Percentiles rank a stretch among this genome's conserved stretches.
Evolutionary conservation across 2,113 vertebrate species (phyloP).

Genomic region (Puffinus mauretanicus): DNA sequence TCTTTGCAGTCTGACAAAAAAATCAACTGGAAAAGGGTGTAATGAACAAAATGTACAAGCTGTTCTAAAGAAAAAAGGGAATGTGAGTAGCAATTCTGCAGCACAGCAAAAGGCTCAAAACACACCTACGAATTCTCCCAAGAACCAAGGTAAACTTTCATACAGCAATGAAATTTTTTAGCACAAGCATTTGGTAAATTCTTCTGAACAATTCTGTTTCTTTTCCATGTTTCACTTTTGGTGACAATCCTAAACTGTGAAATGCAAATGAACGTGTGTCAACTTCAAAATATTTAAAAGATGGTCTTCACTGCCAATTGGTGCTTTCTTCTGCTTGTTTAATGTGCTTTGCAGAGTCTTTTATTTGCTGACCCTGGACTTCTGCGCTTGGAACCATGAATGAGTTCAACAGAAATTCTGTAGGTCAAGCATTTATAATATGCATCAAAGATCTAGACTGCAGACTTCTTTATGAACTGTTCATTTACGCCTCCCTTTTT

Average conservation of each 20-base stretch:
- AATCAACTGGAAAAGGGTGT: conserved; percentile 69
- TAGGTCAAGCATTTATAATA: neutral
- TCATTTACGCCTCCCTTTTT: neutral
- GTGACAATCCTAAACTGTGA: neutral
- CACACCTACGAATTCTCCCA: conserved; percentile 64
- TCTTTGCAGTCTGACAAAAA: conserved; percentile 79
- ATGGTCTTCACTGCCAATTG: neutral
- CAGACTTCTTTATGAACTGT: neutral
- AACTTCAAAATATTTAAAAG: neutral
- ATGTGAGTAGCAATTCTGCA: conserved; percentile 50
- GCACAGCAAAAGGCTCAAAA: conserved; percentile 78
- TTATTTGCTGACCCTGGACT: neutral
- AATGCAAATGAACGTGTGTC: neutral
- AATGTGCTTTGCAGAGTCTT: conserved; percentile 7
- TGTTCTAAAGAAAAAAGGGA: conserved; percentile 74
- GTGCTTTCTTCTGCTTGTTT: neutral
- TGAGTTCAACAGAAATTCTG: neutral
- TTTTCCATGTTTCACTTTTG: neutral
- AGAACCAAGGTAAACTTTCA: conserved; percentile 80
- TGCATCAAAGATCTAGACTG: neutral
- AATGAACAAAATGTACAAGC: conserved; percentile 71
- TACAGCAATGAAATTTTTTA: neutral
- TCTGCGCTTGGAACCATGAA: neutral
- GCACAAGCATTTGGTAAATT: neutral
- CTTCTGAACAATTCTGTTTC: neutral